Percentiles rank a stretch among this genome's conserved stretches.
Evolutionary conservation across 2,888 invertebrate species (phyloP).

Genomic region (Tridacna gigas): DNA sequence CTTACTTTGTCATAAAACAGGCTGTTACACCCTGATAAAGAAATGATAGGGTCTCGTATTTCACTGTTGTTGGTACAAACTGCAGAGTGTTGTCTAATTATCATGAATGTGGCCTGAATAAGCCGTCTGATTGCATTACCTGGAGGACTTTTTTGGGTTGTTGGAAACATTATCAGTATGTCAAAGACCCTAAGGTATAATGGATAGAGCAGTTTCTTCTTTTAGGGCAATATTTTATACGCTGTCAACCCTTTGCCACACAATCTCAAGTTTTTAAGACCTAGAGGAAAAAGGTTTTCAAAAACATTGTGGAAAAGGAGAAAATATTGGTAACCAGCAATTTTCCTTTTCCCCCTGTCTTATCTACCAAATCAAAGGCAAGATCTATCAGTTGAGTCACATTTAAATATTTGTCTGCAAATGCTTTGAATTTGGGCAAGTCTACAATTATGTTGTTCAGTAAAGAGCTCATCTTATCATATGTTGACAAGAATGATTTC

Average conservation of each 20-base stretch:
- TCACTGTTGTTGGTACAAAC: neutral
- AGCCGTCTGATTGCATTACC: no score
- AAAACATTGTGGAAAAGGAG: neutral
- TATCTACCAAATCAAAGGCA: neutral
- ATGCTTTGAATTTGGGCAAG: no score
- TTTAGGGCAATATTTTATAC: neutral
- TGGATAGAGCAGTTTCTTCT: neutral
- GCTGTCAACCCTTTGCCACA: neutral
- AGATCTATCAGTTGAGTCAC: no score
- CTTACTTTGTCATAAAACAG: slow-evolving; percentile 5
- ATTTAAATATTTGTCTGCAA: no score
- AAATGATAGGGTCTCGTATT: neutral
- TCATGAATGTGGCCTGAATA: no score
- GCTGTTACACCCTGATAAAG: neutral
- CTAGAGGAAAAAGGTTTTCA: neutral
- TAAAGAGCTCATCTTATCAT: no score
- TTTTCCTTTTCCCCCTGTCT: neutral
- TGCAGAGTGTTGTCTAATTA: no score
- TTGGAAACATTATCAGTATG: no score
- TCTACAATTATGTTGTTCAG: no score
- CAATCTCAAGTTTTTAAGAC: neutral
- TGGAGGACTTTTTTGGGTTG: no score
- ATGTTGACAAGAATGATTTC: no score
- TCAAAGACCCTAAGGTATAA: neutral
- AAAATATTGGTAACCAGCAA: neutral